Base-by-base conservation (phyloP, 2,797 vertebrate genomes). In the Acridotheres tristis region DNA sequence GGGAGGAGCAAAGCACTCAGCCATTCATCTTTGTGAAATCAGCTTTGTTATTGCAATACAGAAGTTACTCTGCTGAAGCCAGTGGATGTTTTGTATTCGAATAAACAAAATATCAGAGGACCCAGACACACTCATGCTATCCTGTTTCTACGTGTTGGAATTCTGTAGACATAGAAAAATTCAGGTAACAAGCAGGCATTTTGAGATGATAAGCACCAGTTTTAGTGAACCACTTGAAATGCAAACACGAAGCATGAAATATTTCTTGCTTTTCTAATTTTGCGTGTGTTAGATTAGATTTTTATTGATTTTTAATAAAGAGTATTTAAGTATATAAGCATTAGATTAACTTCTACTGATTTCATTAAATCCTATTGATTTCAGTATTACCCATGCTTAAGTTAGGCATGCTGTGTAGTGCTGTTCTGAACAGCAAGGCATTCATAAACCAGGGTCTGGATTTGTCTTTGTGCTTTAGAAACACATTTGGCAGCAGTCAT, bases 61-160 rank as follows among this genome's bases (percentile, higher is more conserved):
- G 72, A 54, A 40, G 20, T 80, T 12, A 66, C 68, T 34, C 38
- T 53, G 38, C 68, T 71, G 90, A 76, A 92, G 45, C 34, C 19
- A 15, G 25, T 25, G 27, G 9, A 13, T 43, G 14, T 54, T 90
- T 72, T 85, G 18, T 1, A 11, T 61, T 81, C 0, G 3, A 51
- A 16, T 27, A 58, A 72, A 50, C 4, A 26, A 40, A 69, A 32
- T 7, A 58, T 17, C 21, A 21, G 1, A 34, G 11, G 15, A 11
- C 29, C 47, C 47, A 2, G 92, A 88, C 53, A 88, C 54, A 55
- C 62, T 96, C 53, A 16, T 7, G 54, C 29, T 74, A 18, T 53
- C 61, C 47, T 87, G 19, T 86, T 88, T 87, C 89, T 96, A 36
- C 85, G 78, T 85, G 66, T 59, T 95, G 87, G 61, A 94, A 69